Evolutionary conservation across 23 tunicate species (phyloP), one percentile per base, ranked within the genome.

Genomic region (Phallusia fumigata): DNA sequence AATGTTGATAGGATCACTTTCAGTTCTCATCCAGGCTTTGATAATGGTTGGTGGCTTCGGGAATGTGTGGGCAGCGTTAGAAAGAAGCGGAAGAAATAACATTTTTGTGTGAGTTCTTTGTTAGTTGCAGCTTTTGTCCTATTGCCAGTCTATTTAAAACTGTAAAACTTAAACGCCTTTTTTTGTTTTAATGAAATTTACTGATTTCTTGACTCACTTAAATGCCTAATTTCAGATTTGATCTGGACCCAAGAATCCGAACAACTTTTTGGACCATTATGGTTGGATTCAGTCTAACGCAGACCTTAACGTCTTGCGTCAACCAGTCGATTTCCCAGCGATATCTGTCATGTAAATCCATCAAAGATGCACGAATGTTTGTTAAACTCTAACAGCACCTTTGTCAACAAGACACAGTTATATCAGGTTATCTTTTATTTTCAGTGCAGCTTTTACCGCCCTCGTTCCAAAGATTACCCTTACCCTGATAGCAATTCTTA

Each of bases 1-100:
- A 0, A 85, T 85, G 88, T 21, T 85, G 13, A 32, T 18, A 16
- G 88, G 88, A 53, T 19, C 50, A 1, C 53, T 85, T 22, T 83
- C 78, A 64, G 75, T 65, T 53, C 79, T 85, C 10, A 65, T 78
- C 21, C 53, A 64, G 33, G 33, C 32, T 0, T 5, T 36, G 28
- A 22, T 64, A 19, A 31, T 13, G 34, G 51, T 51, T 64, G 88
- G 88, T n/a, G 88, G 88, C 2, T 52, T 64, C 21, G 83, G 53
- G 19, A 35, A 35, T n/a, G 36, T 85, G 13, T 44, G 64, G 82
- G 52, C 30, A 10, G 83, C 78, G 15, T 18, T 76, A 0, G 76
- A 85, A n/a, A 53, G 88, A 77, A 75, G 88, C 2, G 78, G 51
- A 19, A 30, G 88, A 33, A 78, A 78, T 31, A 85, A 85, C 64